Conservation (phyloP, 2,797 vertebrate species). For the Tadarida brasiliensis region DNA sequence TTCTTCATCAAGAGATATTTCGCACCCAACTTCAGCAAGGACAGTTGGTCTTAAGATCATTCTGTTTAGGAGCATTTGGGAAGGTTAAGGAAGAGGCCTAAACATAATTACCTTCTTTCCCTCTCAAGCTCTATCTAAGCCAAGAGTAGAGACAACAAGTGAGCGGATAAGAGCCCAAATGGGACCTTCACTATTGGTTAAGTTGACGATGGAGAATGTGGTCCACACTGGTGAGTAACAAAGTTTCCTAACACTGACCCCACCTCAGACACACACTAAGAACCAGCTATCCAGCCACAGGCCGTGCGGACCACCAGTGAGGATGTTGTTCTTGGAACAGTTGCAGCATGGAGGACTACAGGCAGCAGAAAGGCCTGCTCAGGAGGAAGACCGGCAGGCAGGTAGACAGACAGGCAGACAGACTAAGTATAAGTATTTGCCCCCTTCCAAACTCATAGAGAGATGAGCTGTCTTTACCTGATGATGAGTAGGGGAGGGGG, state of each 20-base stretch:
- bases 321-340: background rate
- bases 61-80: background rate
- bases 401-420: no score
- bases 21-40: background rate
- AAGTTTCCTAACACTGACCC: background rate
- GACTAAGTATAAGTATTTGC: background rate
- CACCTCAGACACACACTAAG: background rate
- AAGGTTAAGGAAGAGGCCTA: background rate
- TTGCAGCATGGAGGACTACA: rapidly evolving
- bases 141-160: background rate
- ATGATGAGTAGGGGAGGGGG: background rate
- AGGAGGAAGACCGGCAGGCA: background rate
- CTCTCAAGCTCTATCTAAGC: background rate
- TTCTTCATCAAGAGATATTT: background rate
- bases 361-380: background rate
- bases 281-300: rapidly evolving
- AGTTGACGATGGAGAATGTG: background rate
- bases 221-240: background rate
- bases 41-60: background rate
- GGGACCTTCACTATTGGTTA: background rate
- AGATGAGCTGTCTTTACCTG: background rate
- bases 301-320: rapidly evolving
- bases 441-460: background rate
- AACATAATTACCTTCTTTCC: background rate
- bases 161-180: background rate